Base-by-base conservation (phyloP, 2,888 invertebrate genomes). In the Elmis aenea region DNA sequence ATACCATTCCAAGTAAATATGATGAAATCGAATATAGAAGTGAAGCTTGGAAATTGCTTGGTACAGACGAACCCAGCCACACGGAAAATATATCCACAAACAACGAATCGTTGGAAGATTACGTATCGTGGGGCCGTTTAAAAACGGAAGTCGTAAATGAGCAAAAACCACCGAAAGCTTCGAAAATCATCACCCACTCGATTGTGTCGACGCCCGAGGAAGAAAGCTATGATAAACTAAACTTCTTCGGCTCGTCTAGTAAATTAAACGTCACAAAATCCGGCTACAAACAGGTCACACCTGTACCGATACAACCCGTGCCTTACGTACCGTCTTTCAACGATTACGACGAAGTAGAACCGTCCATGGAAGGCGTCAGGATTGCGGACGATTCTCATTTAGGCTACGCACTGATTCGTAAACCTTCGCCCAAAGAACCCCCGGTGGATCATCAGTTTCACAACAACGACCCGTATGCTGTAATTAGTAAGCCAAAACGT, bases 401-500 rank as follows among this genome's bases (percentile, higher is more conserved):
- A 48, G 87, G 88, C 1, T 87, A 88, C 62, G 87, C 86, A 3
- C 75, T 84, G 59, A 78, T 87, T 39, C 71, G 85, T 27, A 87
- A 87, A 61, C 71, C 77, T 2, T 69, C 71, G 2, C 69, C 71
- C 23, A 73, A 72, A 25, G 74, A 75, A 56, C 69, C 68, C 51
- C 42, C 41, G 10, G 71, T 84, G 18, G 76, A 74, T 56, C 85
- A 85, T 60, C 80, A 79, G 57, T 77, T 75, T 53, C 81, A 80
- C 51, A 87, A 86, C 60, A 82, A 86, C 34, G 78, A 80, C 45
- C 85, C 85, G 57, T 89, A 89, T 69, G 86, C 88, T 43, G 75
- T 87, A 57, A 83, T 89, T 37, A 86, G 86, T 62, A 88, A 88
- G 68, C 83, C 87, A 59, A 88, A 88, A 76, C 76, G 82, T 69